Evolutionary conservation across 2,797 vertebrate species (phyloP).

Genomic region (Macropodus opercularis): DNA sequence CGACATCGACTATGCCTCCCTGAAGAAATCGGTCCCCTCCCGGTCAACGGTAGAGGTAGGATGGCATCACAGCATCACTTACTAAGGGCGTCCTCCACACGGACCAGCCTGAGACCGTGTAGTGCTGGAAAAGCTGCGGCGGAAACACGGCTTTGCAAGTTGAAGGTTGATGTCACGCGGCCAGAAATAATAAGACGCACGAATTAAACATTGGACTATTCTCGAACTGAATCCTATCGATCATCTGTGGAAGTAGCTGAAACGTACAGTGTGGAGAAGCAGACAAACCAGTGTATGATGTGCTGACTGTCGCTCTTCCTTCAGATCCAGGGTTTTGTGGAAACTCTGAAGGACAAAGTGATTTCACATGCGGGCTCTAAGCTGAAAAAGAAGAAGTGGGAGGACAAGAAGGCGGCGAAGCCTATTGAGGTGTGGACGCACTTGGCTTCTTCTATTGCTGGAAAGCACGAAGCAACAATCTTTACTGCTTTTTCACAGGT

Average conservation of each 20-base stretch:
- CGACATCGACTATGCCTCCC: conserved; percentile 51
- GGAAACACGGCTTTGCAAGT: too few relatives aligned
- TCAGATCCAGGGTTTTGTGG: conserved; percentile 67
- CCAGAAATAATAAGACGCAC: too few relatives aligned
- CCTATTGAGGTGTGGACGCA: conserved; percentile 75
- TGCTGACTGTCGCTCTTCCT: not conserved
- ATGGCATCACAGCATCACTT: too few relatives aligned
- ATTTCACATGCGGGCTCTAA: conserved; percentile 25
- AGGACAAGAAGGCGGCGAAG: conserved; percentile 41
- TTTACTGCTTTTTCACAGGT: conserved; percentile 78
- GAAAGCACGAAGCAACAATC: conserved; percentile 56
- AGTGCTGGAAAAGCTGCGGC: too few relatives aligned
- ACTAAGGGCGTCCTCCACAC: too few relatives aligned
- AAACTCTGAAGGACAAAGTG: conserved; percentile 60
- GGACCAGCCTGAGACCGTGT: too few relatives aligned
- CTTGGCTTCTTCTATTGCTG: conserved; percentile 64
- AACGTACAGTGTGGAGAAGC: too few relatives aligned
- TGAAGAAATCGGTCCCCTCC: conserved; percentile 48
- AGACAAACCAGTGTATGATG: too few relatives aligned
- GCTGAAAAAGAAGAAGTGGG: conserved; percentile 34
- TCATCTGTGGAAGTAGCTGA: too few relatives aligned
- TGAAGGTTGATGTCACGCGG: too few relatives aligned
- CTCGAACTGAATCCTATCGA: too few relatives aligned
- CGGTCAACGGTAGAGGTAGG: conserved; percentile 35
- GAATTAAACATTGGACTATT: too few relatives aligned